Conservation (phyloP, 2,113 vertebrate genomes). For the Saimiri boliviensis region DNA sequence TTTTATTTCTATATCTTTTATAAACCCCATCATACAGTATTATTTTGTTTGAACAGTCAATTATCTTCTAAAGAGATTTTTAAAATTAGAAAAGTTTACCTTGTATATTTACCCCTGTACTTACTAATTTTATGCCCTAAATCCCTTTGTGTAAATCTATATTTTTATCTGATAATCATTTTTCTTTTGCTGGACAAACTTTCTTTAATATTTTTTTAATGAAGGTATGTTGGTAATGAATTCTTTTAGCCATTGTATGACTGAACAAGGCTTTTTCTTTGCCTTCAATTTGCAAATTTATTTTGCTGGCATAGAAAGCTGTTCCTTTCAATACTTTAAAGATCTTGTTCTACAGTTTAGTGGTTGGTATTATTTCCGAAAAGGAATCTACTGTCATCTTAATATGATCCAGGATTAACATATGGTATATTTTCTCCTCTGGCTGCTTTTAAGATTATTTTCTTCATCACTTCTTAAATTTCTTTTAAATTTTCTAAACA, state of each 20-base stretch:
- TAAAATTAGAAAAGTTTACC: not conserved
- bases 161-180: not conserved
- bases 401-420: not conserved
- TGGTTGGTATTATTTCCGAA: not conserved
- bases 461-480: not conserved
- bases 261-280: not conserved
- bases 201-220: not conserved
- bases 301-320: not conserved
- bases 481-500: not conserved
- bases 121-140: not conserved
- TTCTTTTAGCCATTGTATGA: not conserved
- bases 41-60: not conserved
- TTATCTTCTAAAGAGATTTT: not conserved
- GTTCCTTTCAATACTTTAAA: not conserved
- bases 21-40: not conserved
- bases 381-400: not conserved
- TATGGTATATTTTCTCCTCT: not conserved
- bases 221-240: not conserved
- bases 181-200: not conserved
- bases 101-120: not conserved
- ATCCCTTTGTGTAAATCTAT: not conserved
- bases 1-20: constrained; percentile 7
- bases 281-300: constrained; percentile 7
- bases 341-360: not conserved
- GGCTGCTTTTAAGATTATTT: not conserved